These are phyloP conservation scores for Napeogenes sylphis DNA, from an alignment of 2,888 invertebrate species.

Conservation along the genomic window DNA sequence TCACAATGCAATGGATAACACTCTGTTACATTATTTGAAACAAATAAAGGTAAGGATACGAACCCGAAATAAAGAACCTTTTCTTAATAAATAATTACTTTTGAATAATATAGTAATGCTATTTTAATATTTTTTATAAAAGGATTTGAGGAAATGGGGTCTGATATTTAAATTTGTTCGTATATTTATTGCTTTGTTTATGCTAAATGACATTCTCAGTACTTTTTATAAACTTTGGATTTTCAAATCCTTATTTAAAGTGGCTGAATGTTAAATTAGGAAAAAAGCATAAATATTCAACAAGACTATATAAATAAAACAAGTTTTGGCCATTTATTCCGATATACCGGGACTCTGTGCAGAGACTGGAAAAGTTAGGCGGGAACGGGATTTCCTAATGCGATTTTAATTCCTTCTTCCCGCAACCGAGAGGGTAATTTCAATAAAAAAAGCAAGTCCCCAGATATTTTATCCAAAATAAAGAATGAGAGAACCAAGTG, in stretches of 20 bases:
- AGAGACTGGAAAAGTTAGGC: conserved; percentile 73
- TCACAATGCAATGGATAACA: not conserved
- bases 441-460: conserved; percentile 64
- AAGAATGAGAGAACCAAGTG: conserved; percentile 38
- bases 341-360: conserved; percentile 71
- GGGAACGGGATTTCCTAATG: conserved; percentile 76
- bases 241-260: conserved; percentile 55
- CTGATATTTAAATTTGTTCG: not conserved
- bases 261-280: conserved; percentile 66
- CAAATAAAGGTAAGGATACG: too few relatives aligned
- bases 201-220: conserved; percentile 15
- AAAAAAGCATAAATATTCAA: conserved; percentile 73
- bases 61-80: too few relatives aligned
- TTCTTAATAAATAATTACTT: too few relatives aligned
- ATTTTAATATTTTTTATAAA: too few relatives aligned
- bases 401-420: conserved; percentile 75
- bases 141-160: not conserved
- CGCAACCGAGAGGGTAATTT: conserved; percentile 70
- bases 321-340: conserved; percentile 75
- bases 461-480: conserved; percentile 51
- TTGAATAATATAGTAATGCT: too few relatives aligned
- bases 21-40: too few relatives aligned
- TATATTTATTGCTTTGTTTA: conserved; percentile 14
- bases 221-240: conserved; percentile 19
- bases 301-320: conserved; percentile 73